Conservation (phyloP, 2,113 vertebrate genomes). For the Symphodus melops region DNA sequence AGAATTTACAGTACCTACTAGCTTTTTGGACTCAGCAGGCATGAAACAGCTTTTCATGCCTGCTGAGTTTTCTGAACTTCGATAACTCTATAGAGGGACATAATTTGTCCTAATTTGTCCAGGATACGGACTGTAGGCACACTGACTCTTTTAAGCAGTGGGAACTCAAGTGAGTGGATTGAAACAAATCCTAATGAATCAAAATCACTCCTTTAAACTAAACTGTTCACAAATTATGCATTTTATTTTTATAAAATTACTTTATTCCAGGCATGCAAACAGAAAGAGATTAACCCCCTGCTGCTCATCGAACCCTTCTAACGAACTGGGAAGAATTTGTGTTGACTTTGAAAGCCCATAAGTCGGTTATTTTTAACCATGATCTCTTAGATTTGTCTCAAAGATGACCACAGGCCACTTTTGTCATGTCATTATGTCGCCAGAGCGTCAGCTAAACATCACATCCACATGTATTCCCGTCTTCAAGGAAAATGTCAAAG, state of each 20-base stretch:
- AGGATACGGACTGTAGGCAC: background rate
- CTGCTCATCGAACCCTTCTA: constrained; percentile 52
- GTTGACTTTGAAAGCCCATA: constrained; percentile 45
- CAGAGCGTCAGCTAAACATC: constrained; percentile 52
- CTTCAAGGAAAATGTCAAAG: constrained; percentile 72
- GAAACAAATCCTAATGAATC: constrained; percentile 9
- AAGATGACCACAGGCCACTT: constrained; percentile 33
- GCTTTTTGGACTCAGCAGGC: background rate
- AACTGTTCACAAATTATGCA: background rate
- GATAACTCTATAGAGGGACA: background rate
- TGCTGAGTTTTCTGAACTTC: background rate
- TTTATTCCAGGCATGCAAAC: constrained; percentile 13
- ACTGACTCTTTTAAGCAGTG: background rate
- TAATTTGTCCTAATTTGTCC: constrained; percentile 19
- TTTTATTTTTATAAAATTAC: constrained; percentile 30
- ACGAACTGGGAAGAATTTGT: constrained; percentile 26
- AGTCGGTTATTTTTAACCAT: constrained; percentile 49
- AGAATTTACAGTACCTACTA: background rate
- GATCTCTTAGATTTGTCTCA: constrained; percentile 12
- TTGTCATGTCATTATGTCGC: constrained; percentile 43
- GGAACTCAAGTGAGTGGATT: constrained; percentile 11
- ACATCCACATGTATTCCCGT: constrained; percentile 54
- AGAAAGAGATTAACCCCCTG: constrained; percentile 48
- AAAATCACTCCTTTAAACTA: constrained; percentile 1
- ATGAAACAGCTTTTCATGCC: constrained; percentile 21